Conservation (phyloP, 2,888 invertebrate species). For the Ptilodon capucinus region DNA sequence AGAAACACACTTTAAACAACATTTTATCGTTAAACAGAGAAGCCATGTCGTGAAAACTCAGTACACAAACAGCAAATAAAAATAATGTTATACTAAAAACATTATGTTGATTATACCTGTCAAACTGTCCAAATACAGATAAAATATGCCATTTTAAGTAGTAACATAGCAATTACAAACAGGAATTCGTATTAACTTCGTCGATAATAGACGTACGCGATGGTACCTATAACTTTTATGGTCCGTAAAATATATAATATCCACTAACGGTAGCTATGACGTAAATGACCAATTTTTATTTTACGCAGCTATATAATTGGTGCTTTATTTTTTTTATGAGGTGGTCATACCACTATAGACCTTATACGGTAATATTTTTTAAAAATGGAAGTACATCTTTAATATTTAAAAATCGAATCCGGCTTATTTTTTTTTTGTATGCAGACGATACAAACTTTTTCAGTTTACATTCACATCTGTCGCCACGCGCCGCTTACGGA, state of each 20-base stretch:
- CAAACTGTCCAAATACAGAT: background rate
- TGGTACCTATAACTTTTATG: background rate
- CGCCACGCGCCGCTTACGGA: constrained; percentile 67
- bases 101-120: background rate
- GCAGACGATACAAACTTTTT: constrained; percentile 63
- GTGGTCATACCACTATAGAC: no score
- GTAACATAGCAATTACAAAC: background rate
- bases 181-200: background rate
- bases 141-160: background rate
- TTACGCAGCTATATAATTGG: background rate
- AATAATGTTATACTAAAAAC: no score
- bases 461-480: constrained; percentile 76
- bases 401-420: background rate
- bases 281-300: background rate
- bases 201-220: background rate
- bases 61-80: no score
- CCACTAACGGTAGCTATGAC: background rate
- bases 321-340: background rate
- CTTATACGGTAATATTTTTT: background rate
- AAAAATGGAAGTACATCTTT: background rate
- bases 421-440: constrained; percentile 22
- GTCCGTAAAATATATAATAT: background rate
- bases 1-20: no score
- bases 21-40: no score
- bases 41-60: no score